Evolutionary conservation across 2,888 invertebrate species (phyloP).

Genomic region (Aproaerema taeniolella): DNA sequence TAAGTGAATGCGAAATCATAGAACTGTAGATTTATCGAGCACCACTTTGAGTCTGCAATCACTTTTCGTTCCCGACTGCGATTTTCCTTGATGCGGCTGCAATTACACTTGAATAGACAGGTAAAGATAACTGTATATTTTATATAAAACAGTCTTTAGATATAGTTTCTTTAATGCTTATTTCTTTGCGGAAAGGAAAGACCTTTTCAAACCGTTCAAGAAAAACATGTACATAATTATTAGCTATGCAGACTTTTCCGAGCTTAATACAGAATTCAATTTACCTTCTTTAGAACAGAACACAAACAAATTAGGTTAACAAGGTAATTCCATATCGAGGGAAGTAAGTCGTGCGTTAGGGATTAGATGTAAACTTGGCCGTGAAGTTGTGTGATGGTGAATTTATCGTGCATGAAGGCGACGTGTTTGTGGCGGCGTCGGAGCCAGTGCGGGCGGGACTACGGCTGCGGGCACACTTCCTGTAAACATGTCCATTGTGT

Average conservation of each 20-base stretch:
- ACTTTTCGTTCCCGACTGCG: conserved; percentile 29
- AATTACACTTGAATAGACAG: conserved; percentile 33
- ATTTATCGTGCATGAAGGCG: conserved; percentile 35
- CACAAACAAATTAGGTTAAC: too few relatives aligned
- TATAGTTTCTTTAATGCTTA: too few relatives aligned
- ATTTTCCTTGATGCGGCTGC: conserved; percentile 21
- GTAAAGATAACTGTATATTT: too few relatives aligned
- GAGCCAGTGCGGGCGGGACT: conserved; percentile 23
- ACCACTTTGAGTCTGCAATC: conserved; percentile 31
- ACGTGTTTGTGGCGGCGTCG: conserved; percentile 29
- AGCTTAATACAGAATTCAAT: too few relatives aligned
- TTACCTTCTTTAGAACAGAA: too few relatives aligned
- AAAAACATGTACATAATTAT: too few relatives aligned
- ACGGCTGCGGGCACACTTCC: conserved; percentile 45
- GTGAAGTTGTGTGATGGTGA: conserved; percentile 24
- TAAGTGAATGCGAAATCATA: conserved; percentile 22
- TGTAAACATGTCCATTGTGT: conserved; percentile 63
- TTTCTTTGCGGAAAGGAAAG: too few relatives aligned
- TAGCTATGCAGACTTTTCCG: too few relatives aligned
- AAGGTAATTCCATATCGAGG: conserved; percentile 12
- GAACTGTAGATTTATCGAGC: conserved; percentile 28
- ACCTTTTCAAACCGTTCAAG: too few relatives aligned
- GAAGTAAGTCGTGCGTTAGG: conserved; percentile 10
- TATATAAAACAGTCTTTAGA: too few relatives aligned
- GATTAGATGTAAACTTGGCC: conserved; percentile 19